phyloP scores from a whole-genome alignment of 1,140 invertebrate genomes.

The Drosophila tsacasi region DNA sequence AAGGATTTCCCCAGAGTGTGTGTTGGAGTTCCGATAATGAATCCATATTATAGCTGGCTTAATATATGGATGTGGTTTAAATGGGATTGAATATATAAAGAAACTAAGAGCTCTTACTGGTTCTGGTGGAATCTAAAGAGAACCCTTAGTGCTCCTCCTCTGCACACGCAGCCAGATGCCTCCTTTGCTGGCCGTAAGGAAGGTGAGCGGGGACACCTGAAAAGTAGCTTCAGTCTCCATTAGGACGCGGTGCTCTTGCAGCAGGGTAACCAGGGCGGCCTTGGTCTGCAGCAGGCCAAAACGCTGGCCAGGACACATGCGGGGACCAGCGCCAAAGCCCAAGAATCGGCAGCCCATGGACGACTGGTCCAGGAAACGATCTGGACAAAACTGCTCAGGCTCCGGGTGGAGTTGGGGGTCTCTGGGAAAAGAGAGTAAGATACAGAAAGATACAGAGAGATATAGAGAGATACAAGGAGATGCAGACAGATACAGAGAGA shows the following conservation, averaged over 20 bases:
- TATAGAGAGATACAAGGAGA: too few species aligned
- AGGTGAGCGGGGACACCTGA: conserved; percentile 57
- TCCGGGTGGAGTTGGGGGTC: conserved; percentile 87
- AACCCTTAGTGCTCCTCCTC: neutral
- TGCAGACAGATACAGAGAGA: too few species aligned
- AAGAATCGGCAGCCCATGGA: conserved; percentile 87
- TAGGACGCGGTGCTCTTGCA: conserved; percentile 44
- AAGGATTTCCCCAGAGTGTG: neutral
- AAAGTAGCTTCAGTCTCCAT: neutral
- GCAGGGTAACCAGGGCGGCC: conserved; percentile 79
- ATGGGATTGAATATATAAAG: neutral
- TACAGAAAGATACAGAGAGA: too few species aligned
- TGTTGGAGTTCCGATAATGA: neutral
- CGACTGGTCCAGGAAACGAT: conserved; percentile 87
- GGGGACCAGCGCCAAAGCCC: conserved; percentile 90
- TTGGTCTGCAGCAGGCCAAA: conserved; percentile 86
- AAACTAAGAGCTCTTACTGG: neutral
- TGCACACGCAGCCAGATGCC: conserved; percentile 62
- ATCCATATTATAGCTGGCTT: neutral
- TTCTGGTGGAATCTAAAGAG: too few species aligned
- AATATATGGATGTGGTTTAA: neutral
- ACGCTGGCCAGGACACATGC: conserved; percentile 89
- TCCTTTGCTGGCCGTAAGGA: conserved; percentile 44
- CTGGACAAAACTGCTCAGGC: conserved; percentile 87
- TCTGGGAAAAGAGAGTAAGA: conserved; percentile 56